phyloP scores from a whole-genome alignment of 1,140 invertebrate species.

The Zaprionus africanus region DNA sequence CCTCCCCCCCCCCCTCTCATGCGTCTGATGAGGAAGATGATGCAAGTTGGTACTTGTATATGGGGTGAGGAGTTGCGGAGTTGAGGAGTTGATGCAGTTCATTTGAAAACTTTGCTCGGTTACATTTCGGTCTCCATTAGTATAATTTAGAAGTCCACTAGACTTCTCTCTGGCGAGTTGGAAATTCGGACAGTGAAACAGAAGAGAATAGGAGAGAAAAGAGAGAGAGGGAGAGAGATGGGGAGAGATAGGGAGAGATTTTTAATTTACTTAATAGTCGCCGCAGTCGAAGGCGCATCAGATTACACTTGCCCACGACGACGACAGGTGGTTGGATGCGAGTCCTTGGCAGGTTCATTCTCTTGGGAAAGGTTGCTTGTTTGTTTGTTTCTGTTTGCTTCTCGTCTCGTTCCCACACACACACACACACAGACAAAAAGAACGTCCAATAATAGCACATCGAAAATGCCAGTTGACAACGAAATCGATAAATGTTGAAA shows the following conservation, averaged over 20 bases:
- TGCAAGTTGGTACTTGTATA: background rate
- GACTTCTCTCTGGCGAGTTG: conserved; percentile 18
- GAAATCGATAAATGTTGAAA: conserved; percentile 71
- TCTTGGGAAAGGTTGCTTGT: conserved; percentile 8
- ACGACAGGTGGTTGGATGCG: conserved; percentile 21
- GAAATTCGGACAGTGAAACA: conserved; percentile 38
- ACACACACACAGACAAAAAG: no score
- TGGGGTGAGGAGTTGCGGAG: background rate
- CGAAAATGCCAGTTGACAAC: conserved; percentile 78
- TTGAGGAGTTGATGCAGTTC: conserved; percentile 57
- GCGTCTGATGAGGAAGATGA: conserved; percentile 36
- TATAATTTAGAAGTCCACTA: conserved; percentile 78
- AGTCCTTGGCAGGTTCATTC: background rate
- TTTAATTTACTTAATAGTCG: conserved; percentile 80
- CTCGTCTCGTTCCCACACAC: conserved; percentile 52
- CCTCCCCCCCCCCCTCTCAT: conserved; percentile 35
- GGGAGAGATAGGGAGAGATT: conserved; percentile 42
- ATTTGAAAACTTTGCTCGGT: conserved; percentile 80
- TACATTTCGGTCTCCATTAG: conserved; percentile 82
- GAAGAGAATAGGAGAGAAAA: background rate
- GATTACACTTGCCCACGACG: conserved; percentile 60
- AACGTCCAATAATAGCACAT: conserved; percentile 37
- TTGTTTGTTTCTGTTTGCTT: conserved; percentile 46
- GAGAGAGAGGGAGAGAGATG: conserved; percentile 14
- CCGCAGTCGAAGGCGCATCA: conserved; percentile 63